Evolutionary conservation across 2,888 invertebrate genomes (phyloP), one percentile per base, ranked within the genome.

Genomic region (Cylindroiulus punctatus): DNA sequence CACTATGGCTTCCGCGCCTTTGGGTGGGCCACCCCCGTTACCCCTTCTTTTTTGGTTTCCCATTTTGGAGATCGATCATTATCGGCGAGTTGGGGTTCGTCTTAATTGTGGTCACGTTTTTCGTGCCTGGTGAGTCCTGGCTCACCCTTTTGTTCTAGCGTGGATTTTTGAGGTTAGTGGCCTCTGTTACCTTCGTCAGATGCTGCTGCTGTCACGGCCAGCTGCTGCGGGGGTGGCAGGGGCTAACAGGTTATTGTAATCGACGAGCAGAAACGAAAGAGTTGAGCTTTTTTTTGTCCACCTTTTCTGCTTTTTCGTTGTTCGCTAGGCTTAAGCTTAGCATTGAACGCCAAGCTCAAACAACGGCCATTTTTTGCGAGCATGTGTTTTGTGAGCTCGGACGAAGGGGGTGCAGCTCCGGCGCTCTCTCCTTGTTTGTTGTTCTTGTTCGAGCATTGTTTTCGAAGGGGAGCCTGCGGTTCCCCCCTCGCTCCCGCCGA

Each of bases 391-490:
- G 65, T 65, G 65, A n/a, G 5, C 47, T 47, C 44, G 47, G 47
- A 4, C 47, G 65, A 65, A 65, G 65, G 65, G 65, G 65, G 65
- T 65, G 65, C 65, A 65, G 65, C 65, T 57, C 57, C 22, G n/a
- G 19, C 42, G 5, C 57, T 65, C 57, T 65, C 65, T 22, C 22
- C 65, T 65, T 65, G 26, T 65, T 65, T 65, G 65, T 65, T 65
- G 65, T 65, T 65, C 65, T 65, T 65, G 65, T 65, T 65, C 65
- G 65, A 65, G 65, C 65, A 65, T 65, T 65, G 65, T 65, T 65
- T 65, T 65, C 65, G 65, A 65, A 26, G 65, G 65, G 65, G 65
- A 65, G 65, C 65, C 65, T 26, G 65, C 26, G 65, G 65, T 22
- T 65, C 65, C 65, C 65, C 65, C 65, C 26, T 65, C 65, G 65